Conservation (phyloP, 1,140 invertebrate genomes). For the Tribolium castaneum region DNA sequence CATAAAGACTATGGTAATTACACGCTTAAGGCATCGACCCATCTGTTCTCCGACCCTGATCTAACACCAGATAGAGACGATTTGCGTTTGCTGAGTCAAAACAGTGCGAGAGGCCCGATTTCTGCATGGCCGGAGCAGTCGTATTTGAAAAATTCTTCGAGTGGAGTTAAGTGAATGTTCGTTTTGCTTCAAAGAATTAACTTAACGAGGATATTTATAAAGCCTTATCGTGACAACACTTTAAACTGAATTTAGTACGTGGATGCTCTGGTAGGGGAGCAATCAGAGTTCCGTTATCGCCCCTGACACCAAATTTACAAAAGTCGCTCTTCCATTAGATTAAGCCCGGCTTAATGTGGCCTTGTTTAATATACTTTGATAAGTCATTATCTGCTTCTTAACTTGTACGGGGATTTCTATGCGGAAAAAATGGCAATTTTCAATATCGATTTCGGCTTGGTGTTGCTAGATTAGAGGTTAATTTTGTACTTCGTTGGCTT, state of each 20-base stretch:
- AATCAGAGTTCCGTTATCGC: slow-evolving; percentile 56
- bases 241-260: slow-evolving; percentile 59
- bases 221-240: slow-evolving; percentile 60
- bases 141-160: slow-evolving; percentile 28
- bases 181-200: slow-evolving; percentile 55
- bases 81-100: neutral
- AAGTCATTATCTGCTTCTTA: slow-evolving; percentile 47
- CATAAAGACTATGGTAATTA: slow-evolving; percentile 31
- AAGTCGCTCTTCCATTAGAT: slow-evolving; percentile 55
- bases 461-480: neutral
- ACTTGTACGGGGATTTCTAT: neutral
- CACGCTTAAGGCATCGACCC: slow-evolving; percentile 6
- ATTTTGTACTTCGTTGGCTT: slow-evolving; percentile 14
- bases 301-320: slow-evolving; percentile 49
- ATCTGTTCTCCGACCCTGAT: slow-evolving; percentile 26
- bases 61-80: slow-evolving; percentile 14
- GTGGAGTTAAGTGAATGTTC: slow-evolving; percentile 44
- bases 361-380: slow-evolving; percentile 56
- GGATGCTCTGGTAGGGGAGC: slow-evolving; percentile 53
- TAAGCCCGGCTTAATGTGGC: slow-evolving; percentile 54
- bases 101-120: neutral
- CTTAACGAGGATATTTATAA: slow-evolving; percentile 60
- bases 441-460: neutral
- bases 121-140: slow-evolving; percentile 23
- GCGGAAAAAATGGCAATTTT: neutral